These are phyloP conservation scores for Holothuria leucospilota DNA, from an alignment of 53 echinoderm and acorn worm genomes.

Conservation along the genomic window DNA sequence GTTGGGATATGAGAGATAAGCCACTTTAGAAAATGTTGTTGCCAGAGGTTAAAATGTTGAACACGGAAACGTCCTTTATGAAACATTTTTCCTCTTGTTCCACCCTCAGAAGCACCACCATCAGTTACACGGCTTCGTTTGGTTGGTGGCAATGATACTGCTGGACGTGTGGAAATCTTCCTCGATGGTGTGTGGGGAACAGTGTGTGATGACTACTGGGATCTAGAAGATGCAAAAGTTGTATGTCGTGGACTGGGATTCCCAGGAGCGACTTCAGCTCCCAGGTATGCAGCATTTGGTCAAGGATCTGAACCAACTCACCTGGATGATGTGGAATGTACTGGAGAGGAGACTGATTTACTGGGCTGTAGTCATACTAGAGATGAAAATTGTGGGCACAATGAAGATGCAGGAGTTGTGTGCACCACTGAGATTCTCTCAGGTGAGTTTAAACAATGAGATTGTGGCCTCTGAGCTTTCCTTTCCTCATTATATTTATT, in stretches of 20 bases:
- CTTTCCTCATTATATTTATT: too few species aligned
- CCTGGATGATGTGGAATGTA: slow-evolving; percentile 64
- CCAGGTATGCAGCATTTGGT: slow-evolving; percentile 34
- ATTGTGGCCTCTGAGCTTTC: too few species aligned
- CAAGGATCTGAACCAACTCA: slow-evolving; percentile 54
- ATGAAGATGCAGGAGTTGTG: slow-evolving; percentile 69
- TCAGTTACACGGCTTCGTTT: not conserved
- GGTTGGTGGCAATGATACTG: slow-evolving; percentile 14
- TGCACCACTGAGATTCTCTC: slow-evolving; percentile 7
- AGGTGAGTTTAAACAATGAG: too few species aligned
- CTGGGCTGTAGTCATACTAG: slow-evolving; percentile 36
- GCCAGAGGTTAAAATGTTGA: too few species aligned
- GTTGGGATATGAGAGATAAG: too few species aligned
- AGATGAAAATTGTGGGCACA: slow-evolving; percentile 62
- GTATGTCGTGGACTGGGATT: slow-evolving; percentile 72
- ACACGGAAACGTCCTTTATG: too few species aligned
- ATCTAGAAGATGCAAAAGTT: slow-evolving; percentile 58
- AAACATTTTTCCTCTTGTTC: too few species aligned
- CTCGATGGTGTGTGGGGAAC: slow-evolving; percentile 77
- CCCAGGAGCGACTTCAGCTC: slow-evolving; percentile 31
- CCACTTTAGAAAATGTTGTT: too few species aligned
- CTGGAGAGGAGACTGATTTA: slow-evolving; percentile 48
- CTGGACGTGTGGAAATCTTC: slow-evolving; percentile 75
- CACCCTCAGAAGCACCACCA: too few species aligned
- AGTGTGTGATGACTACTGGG: slow-evolving; percentile 76